Percentiles rank a stretch among this genome's conserved stretches.
phyloP scores from a whole-genome alignment of 1,140 invertebrate species.

The Lordiphosa clarofinis region DNA sequence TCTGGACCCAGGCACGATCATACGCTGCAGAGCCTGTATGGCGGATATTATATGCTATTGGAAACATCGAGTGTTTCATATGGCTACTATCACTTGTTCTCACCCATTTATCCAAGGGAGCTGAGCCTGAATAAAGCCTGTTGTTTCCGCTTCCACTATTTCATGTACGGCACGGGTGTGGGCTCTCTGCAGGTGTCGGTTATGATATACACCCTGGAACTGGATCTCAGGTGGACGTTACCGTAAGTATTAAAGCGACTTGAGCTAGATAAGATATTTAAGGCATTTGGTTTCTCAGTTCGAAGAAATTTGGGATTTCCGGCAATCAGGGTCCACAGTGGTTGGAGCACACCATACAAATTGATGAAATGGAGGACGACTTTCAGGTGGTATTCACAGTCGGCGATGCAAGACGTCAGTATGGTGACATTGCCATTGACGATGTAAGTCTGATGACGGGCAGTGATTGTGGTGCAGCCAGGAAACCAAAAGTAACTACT shows the following conservation, averaged over 20 bases:
- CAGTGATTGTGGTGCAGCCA: conserved; percentile 40
- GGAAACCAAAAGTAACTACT: conserved; percentile 2
- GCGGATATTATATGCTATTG: conserved; percentile 74
- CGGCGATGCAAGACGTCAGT: conserved; percentile 16
- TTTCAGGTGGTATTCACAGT: conserved; percentile 67
- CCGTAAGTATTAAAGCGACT: conserved; percentile 28
- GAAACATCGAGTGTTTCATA: conserved; percentile 32
- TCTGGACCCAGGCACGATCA: conserved; percentile 74
- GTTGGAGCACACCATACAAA: conserved; percentile 62
- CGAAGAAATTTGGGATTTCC: conserved; percentile 27
- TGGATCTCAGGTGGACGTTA: conserved; percentile 36
- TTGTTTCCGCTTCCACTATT: conserved; percentile 71
- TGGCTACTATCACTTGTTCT: conserved; percentile 37
- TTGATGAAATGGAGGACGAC: conserved; percentile 60
- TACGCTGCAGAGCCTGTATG: conserved; percentile 35
- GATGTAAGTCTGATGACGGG: conserved; percentile 68
- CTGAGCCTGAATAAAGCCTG: conserved; percentile 63
- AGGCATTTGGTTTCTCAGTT: conserved; percentile 14
- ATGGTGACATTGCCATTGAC: conserved; percentile 75
- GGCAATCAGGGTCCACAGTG: conserved; percentile 56
- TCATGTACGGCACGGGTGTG: conserved; percentile 69
- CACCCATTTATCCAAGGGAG: conserved; percentile 53
- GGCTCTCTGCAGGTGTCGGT: conserved; percentile 60
- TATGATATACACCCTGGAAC: conserved; percentile 36
- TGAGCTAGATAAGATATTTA: conserved; percentile 1